phyloP scores from a whole-genome alignment of 2,797 vertebrate species.

The Glossophaga mutica region DNA sequence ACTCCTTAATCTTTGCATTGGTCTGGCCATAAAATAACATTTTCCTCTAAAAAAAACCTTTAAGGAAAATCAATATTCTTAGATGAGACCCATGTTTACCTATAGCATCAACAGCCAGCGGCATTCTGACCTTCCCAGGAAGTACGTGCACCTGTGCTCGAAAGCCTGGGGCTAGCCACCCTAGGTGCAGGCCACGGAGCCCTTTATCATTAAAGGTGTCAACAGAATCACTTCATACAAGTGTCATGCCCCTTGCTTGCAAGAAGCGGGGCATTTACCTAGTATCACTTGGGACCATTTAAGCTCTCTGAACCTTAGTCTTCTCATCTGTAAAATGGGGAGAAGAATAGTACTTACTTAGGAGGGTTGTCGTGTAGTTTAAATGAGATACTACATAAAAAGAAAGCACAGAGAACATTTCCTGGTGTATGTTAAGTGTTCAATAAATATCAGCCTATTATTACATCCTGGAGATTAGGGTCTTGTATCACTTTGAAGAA shows the following conservation, averaged over 20 bases:
- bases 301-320: not conserved
- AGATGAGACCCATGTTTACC: not conserved
- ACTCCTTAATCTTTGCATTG: not conserved
- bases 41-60: accelerated
- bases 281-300: not conserved
- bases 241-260: not conserved
- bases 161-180: not conserved
- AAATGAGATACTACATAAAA: not conserved
- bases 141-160: not conserved
- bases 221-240: not conserved
- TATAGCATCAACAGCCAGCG: not conserved
- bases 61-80: not conserved
- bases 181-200: not conserved
- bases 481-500: not conserved
- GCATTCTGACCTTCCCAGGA: not conserved
- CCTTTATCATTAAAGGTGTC: not conserved
- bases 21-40: not conserved
- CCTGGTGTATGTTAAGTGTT: not conserved
- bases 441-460: not conserved
- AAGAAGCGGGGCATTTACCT: not conserved
- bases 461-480: not conserved
- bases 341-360: not conserved
- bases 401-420: not conserved
- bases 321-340: not conserved
- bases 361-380: not conserved